Percentiles rank a stretch among this genome's conserved stretches.
phyloP scores from a whole-genome alignment of 2,113 vertebrate species.

The Hucho hucho region DNA sequence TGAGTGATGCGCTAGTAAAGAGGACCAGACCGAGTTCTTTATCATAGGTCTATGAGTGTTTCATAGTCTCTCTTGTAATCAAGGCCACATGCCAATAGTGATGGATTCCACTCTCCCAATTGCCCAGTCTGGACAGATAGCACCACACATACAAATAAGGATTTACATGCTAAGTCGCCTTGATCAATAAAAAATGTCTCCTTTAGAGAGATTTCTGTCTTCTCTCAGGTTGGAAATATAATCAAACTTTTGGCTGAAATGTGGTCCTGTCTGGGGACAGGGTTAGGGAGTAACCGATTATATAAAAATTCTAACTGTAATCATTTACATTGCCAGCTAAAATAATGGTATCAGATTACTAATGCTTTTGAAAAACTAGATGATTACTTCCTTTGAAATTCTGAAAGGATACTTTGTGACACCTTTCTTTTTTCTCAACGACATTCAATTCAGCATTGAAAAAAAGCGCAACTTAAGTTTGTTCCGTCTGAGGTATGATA shows the following conservation, averaged over 20 bases:
- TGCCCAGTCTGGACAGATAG: slow-evolving; percentile 31
- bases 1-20: slow-evolving; percentile 73
- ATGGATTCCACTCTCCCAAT: slow-evolving; percentile 65
- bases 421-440: too few relatives aligned
- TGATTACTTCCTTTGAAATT: too few relatives aligned
- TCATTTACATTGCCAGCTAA: too few relatives aligned
- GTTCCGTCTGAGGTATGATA: too few relatives aligned
- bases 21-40: slow-evolving; percentile 70
- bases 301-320: too few relatives aligned
- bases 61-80: slow-evolving; percentile 71
- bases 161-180: slow-evolving; percentile 67
- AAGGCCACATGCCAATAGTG: slow-evolving; percentile 76
- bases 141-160: slow-evolving; percentile 64
- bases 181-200: slow-evolving; percentile 75
- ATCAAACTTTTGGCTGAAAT: slow-evolving; percentile 39
- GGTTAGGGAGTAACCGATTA: too few relatives aligned
- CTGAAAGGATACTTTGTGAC: too few relatives aligned
- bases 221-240: slow-evolving; percentile 48
- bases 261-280: too few relatives aligned
- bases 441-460: too few relatives aligned
- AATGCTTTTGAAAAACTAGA: too few relatives aligned
- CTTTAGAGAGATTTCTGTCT: slow-evolving; percentile 50
- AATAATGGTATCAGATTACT: too few relatives aligned
- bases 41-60: slow-evolving; percentile 71
- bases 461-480: too few relatives aligned